These are phyloP conservation scores for Rhea americana DNA, from an alignment of 2,113 vertebrate genomes.

Conservation along the genomic window DNA sequence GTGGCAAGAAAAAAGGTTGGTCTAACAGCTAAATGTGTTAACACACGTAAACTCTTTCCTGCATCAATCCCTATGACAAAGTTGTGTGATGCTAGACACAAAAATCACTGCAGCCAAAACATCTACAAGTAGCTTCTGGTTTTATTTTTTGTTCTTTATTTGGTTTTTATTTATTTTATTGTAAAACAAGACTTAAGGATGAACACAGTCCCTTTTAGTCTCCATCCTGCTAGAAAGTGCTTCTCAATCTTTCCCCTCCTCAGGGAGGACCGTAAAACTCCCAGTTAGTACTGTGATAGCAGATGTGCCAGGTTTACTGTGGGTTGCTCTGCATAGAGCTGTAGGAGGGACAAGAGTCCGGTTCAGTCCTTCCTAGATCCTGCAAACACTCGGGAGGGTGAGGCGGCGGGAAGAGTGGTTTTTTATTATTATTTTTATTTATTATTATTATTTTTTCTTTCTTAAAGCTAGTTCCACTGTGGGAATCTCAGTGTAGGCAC, in stretches of 20 bases:
- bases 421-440: no score
- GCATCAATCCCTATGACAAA: no score
- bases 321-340: background rate
- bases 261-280: background rate
- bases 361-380: background rate
- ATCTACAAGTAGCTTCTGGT: background rate
- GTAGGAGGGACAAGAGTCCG: background rate
- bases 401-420: no score
- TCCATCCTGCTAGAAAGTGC: background rate
- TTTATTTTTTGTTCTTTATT: background rate
- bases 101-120: background rate
- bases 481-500: background rate
- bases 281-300: background rate
- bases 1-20: background rate
- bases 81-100: background rate
- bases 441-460: background rate
- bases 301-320: background rate
- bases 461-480: rapidly evolving
- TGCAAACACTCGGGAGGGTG: background rate
- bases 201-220: background rate
- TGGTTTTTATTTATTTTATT: background rate
- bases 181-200: background rate
- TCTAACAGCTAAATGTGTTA: background rate
- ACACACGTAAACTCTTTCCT: background rate
- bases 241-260: background rate